Base-by-base conservation (phyloP, 2,888 invertebrate species). In the Scaptomyza cyrtandrae region DNA sequence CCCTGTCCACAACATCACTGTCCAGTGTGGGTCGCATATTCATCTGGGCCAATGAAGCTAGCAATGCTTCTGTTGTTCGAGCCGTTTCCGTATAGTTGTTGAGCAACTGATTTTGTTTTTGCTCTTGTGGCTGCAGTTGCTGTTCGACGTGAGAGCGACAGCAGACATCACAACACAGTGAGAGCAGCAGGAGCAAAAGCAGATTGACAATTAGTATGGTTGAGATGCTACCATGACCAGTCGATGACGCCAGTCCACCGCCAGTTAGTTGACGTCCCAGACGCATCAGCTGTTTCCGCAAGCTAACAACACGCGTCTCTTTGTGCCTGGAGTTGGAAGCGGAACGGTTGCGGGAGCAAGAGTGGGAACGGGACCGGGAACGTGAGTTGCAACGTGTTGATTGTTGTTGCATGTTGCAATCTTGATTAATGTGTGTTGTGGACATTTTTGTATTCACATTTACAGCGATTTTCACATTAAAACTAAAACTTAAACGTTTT, bases 361-460 rank as follows among this genome's bases (percentile, higher is more conserved):
- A 49, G 7, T 10, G 14, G 14, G 50, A 41, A 13, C 53, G n/a
- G 9, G 57, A n/a, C n/a, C n/a, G n/a, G n/a, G n/a, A n/a, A n/a
- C n/a, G n/a, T n/a, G n/a, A 31, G 1, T 29, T 10, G 29, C 13
- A 50, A 3, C 14, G n/a, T 10, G 44, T 19, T 19, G 35, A n/a
- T 33, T 43, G 24, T n/a, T 39, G 14, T 16, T 19, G 65, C 48
- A 39, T 56, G 33, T 19, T 10, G 55, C 10, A 27, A 7, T 48
- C 46, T 7, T 14, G 44, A 16, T 54, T 83, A 13, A 72, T 68
- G 45, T 72, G 57, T 6, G 68, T 78, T 13, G 61, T 61, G 13
- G 57, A 53, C 86, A 80, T 88, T 67, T 75, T 88, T 6, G 86
- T 88, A 46, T 88, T 79, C 2, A 88, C 88, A 80, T 86, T 86